A percentile compares a stretch with the other conserved stretches of the same genome.
phyloP scores from a whole-genome alignment of 2,888 invertebrate genomes.

The Kryphioiulus occultus region DNA sequence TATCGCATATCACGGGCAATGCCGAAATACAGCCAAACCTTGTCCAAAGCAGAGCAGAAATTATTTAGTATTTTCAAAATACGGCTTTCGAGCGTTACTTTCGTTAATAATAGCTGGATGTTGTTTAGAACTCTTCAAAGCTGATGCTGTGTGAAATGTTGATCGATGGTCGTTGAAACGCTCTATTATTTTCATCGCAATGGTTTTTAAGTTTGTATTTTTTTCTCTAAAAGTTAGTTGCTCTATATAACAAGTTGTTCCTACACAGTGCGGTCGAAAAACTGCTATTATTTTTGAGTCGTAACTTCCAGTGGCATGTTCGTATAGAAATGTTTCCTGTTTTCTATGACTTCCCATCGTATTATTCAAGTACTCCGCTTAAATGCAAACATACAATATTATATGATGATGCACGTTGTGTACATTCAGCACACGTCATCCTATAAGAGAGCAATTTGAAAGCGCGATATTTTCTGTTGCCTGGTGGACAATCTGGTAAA shows the following conservation, averaged over 20 bases:
- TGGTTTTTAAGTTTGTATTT: neutral
- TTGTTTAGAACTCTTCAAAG: neutral
- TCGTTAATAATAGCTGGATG: neutral
- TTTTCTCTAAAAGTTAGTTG: neutral
- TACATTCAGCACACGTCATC: constrained; percentile 11
- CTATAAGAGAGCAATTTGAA: constrained; percentile 12
- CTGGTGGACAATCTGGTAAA: constrained; percentile 17
- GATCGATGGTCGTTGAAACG: neutral
- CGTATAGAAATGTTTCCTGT: constrained; percentile 24
- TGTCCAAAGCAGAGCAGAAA: no score
- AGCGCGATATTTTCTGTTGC: neutral
- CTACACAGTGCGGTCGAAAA: neutral
- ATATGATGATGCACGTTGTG: neutral
- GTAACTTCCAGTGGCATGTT: neutral
- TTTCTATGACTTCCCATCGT: constrained; percentile 7
- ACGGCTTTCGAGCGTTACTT: neutral
- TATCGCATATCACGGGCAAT: no score
- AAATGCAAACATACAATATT: constrained; percentile 25
- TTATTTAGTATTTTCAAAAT: no score
- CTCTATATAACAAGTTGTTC: neutral
- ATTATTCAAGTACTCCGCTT: neutral
- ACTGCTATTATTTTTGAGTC: neutral
- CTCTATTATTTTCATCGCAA: neutral
- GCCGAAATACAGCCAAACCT: no score
- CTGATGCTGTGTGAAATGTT: neutral